These are phyloP conservation scores for Thysanoteuthis rhombus DNA, from an alignment of 2,888 invertebrate species.

Conservation along the genomic window DNA sequence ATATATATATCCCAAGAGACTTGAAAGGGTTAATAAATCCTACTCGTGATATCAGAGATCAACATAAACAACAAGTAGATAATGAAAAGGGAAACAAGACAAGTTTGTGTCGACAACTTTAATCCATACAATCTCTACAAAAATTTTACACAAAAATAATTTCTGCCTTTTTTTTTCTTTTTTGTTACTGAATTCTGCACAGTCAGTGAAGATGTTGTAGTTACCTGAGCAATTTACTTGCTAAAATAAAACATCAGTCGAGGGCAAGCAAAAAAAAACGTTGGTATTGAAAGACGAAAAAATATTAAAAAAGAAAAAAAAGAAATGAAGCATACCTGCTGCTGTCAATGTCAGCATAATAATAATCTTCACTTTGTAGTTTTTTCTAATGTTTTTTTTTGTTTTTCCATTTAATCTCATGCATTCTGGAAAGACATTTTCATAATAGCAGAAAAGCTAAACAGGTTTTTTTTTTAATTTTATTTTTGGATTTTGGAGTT, in stretches of 20 bases:
- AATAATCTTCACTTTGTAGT: too few species aligned
- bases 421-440: too few species aligned
- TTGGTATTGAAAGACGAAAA: neutral
- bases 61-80: neutral
- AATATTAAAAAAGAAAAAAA: neutral
- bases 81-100: neutral
- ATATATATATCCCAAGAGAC: too few species aligned
- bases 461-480: too few species aligned
- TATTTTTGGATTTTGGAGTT: too few species aligned
- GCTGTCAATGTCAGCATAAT: too few species aligned
- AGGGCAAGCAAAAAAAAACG: neutral
- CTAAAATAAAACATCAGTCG: conserved; percentile 12
- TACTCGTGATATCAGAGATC: too few species aligned
- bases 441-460: too few species aligned
- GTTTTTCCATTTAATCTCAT: too few species aligned
- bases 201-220: neutral
- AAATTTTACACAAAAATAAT: conserved; percentile 29
- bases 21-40: too few species aligned
- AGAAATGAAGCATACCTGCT: too few species aligned
- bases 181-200: neutral
- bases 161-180: neutral
- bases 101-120: conserved; percentile 15
- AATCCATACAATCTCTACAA: conserved; percentile 21
- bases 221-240: conserved; percentile 30
- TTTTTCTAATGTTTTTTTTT: too few species aligned